phyloP scores from a whole-genome alignment of 2,113 vertebrate genomes.

The Vanacampus margaritifer region DNA sequence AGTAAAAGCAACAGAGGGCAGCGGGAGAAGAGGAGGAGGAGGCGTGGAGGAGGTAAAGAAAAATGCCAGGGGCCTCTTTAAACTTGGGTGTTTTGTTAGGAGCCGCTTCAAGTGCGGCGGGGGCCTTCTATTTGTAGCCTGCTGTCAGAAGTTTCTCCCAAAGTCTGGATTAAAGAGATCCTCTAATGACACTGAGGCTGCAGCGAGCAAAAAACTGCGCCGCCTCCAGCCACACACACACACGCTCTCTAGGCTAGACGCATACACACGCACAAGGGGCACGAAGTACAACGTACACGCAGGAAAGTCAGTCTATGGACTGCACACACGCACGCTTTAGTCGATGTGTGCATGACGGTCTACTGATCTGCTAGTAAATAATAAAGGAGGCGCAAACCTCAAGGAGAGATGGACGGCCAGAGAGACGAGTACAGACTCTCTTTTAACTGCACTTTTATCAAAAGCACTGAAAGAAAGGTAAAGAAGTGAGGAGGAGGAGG shows the following conservation, averaged over 20 bases:
- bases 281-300: conserved; percentile 43
- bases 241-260: conserved; percentile 13
- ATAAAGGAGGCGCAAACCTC: conserved; percentile 66
- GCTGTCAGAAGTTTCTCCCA: conserved; percentile 71
- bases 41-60: conserved; percentile 58
- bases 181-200: conserved; percentile 73
- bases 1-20: conserved; percentile 72
- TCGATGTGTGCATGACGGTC: conserved; percentile 44
- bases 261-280: conserved; percentile 22
- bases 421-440: conserved; percentile 58
- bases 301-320: conserved; percentile 43
- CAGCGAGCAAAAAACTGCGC: conserved; percentile 57
- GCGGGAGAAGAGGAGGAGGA: conserved; percentile 2
- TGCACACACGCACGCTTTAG: conserved; percentile 33
- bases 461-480: conserved; percentile 65
- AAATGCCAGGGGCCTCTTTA: conserved; percentile 68
- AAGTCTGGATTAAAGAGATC: conserved; percentile 75
- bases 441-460: conserved; percentile 75
- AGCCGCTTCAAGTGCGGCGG: conserved; percentile 68
- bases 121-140: conserved; percentile 69
- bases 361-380: conserved; percentile 66
- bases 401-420: conserved; percentile 60
- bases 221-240: conserved; percentile 52
- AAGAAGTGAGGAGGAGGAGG: conserved; percentile 45
- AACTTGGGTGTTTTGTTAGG: conserved; percentile 72